These are phyloP conservation scores for Leuciscus idus DNA, from an alignment of 2,113 vertebrate genomes.

Conservation along the genomic window DNA sequence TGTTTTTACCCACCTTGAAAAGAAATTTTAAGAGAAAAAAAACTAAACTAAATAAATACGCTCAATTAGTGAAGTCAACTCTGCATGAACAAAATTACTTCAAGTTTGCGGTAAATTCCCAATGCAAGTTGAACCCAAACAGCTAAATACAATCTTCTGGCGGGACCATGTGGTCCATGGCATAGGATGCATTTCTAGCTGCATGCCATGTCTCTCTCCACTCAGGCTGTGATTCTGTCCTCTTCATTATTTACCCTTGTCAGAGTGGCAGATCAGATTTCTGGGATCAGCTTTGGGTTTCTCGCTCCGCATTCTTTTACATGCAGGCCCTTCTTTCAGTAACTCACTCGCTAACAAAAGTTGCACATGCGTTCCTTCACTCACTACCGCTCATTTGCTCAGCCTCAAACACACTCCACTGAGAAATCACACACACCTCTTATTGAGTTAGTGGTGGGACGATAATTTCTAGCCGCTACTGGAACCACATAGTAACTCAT, in stretches of 20 bases:
- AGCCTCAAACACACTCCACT: not conserved
- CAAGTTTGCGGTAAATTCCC: not conserved
- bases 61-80: not conserved
- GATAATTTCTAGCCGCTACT: slow-evolving; percentile 27
- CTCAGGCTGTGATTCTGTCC: slow-evolving; percentile 66
- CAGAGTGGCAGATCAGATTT: slow-evolving; percentile 71
- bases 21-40: too few relatives aligned
- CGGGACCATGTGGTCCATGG: not conserved
- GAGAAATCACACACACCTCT: not conserved
- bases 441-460: slow-evolving; percentile 30
- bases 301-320: slow-evolving; percentile 47
- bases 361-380: slow-evolving; percentile 29
- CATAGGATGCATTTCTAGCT: not conserved
- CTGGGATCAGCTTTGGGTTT: slow-evolving; percentile 56
- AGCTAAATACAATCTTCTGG: slow-evolving; percentile 15
- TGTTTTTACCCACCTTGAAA: not conserved
- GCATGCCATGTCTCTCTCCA: slow-evolving; percentile 15
- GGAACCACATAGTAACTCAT: slow-evolving; percentile 36
- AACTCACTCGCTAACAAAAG: not conserved
- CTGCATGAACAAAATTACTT: not conserved
- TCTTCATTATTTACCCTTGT: slow-evolving; percentile 75
- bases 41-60: too few relatives aligned
- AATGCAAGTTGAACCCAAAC: slow-evolving; percentile 14
- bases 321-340: slow-evolving; percentile 25
- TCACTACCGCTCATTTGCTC: not conserved